A percentile compares a stretch with the other conserved stretches of the same genome.
phyloP scores from a whole-genome alignment of 2,797 vertebrate genomes.

The Hoplostethus atlanticus region DNA sequence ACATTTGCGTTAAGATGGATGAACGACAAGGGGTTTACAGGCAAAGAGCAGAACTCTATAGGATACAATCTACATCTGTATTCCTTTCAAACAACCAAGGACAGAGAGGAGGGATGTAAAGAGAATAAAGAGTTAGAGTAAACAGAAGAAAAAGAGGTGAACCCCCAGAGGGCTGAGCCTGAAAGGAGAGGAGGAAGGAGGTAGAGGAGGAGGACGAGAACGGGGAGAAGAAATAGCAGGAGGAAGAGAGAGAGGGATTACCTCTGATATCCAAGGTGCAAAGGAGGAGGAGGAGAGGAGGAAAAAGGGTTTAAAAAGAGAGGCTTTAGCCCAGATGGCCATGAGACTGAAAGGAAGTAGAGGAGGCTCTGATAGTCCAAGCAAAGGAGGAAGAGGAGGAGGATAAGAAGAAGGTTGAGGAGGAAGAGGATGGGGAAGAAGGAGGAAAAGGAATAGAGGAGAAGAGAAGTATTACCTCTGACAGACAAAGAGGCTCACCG shows the following conservation, averaged over 20 bases:
- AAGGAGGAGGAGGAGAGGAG: neutral
- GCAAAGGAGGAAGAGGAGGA: neutral
- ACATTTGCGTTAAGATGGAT: constrained; percentile 14
- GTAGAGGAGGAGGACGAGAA: neutral
- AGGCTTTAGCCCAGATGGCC: neutral
- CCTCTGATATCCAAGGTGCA: no score
- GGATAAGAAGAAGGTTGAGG: neutral
- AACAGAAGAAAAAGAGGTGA: constrained; percentile 35
- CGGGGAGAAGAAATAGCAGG: neutral
- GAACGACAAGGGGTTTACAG: constrained; percentile 17
- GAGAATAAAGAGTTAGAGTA: constrained; percentile 21
- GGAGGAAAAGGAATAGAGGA: constrained; percentile 1
- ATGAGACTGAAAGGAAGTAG: neutral
- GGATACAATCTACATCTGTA: constrained; percentile 50
- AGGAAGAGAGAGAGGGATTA: neutral
- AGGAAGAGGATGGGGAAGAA: neutral
- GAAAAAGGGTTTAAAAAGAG: neutral
- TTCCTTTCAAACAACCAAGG: constrained; percentile 43
- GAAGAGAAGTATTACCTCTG: neutral
- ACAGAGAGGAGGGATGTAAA: constrained; percentile 45
- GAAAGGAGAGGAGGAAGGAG: neutral
- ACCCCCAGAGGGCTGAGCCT: constrained; percentile 9
- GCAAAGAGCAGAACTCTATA: constrained; percentile 27
- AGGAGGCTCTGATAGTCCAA: neutral
- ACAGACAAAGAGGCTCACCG: neutral